Base-by-base conservation (phyloP, 1,140 invertebrate genomes). In the Calephelis virginiensis region DNA sequence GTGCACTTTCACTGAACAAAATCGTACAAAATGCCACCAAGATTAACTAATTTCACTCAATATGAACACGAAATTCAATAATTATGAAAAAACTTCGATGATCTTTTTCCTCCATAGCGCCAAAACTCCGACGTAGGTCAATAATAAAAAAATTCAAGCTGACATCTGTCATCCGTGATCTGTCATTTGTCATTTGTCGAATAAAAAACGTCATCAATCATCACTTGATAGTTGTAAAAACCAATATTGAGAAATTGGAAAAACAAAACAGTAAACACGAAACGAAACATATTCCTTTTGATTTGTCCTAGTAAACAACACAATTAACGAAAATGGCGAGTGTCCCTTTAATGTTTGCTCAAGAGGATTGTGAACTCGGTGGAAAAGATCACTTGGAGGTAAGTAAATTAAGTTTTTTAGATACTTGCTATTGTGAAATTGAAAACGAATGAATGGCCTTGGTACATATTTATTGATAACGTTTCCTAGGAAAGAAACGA, bases 361-460 rank as follows among this genome's bases (percentile, higher is more conserved):
- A 93, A 75, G 93, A 93, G 67, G 93, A 94, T 75, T 90, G 93
- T 63, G 94, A 94, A 76, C 80, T 91, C 38, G 93, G 93, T 56
- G 93, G 93, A 65, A 94, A 94, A 75, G 92, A 94, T 75, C 84
- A 76, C 61, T 88, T 90, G 37, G 86, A 92, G 82, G 91, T 92
- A 85, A 81, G 53, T n/a, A 65, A 37, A 7, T 14, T 12, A 62
- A 65, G 13, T 62, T 28, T 47, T 60, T 38, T 46, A 53, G 40
- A 49, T 40, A 53, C 63, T 53, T 48, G 9, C 11, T 63, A n/a
- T 37, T 53, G 67, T 53, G 37, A 38, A 38, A 59, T n/a, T 8
- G n/a, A 59, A 38, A 59, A 28, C 28, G 28, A 38, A 59, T 17
- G 12, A 59, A 38, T 59, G 53, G 53, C 53, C 53, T 59, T 59